Evolutionary conservation across 2,888 invertebrate genomes (phyloP), one percentile per base, ranked within the genome.

Genomic region (Drosophila lacicola): DNA sequence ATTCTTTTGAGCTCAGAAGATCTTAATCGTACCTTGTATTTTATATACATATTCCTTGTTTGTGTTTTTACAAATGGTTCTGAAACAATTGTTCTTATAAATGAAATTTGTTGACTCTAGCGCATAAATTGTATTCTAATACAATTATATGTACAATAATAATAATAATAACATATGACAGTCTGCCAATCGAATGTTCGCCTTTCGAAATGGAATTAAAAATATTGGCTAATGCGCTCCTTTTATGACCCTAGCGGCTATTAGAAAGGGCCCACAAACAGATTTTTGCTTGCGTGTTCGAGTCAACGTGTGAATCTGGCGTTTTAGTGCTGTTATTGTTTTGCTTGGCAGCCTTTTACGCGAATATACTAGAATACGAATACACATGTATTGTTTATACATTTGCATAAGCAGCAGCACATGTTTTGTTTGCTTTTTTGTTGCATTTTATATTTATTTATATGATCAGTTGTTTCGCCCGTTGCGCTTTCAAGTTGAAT

Each of bases 401-500:
- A 60, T 70, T 53, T 74, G 39, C 39, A 64, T 47, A 64, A 56
- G 46, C 64, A 53, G 36, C 45, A 29, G 17, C 2, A 47, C n/a
- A 47, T 53, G 34, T 44, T 13, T 39, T n/a, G 34, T 33, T 53
- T 19, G 49, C 19, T 45, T 44, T 19, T 41, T 57, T 55, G 11
- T 29, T 29, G 29, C 8, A 29, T 8, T 29, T 29, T 4, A 13
- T 14, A 36, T 55, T 36, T 33, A 36, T 58, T 44, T 14, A 37
- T 42, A 54, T 55, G 49, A 62, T 63, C 41, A 46, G 21, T 68
- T 33, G 25, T 29, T 50, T 56, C 36, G 21, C 1, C 19, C 39
- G 44, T 42, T 42, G 39, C 47, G 42, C 54, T 46, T 45, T 74
- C 57, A 70, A 74, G 55, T 79, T 74, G 61, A 70, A 74, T 79